Evolutionary conservation across 2,888 invertebrate genomes (phyloP).

Genomic region (Troides helena): DNA sequence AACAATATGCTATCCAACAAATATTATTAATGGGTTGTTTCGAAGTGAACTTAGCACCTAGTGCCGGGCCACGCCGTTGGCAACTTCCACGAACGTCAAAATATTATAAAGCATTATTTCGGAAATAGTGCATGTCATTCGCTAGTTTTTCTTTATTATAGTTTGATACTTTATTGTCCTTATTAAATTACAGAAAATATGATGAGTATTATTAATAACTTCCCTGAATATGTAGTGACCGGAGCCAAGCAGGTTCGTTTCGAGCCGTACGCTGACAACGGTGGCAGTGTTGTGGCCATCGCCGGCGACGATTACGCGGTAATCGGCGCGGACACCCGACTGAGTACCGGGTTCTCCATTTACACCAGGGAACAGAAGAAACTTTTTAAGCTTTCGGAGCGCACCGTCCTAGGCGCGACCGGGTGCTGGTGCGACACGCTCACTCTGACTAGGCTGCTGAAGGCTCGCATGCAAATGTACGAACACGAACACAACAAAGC

Average conservation of each 20-base stretch:
- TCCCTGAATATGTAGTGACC: slow-evolving; percentile 74
- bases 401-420: slow-evolving; percentile 94
- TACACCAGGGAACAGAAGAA: slow-evolving; percentile 94
- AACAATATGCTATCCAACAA: background rate
- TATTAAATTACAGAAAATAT: slow-evolving; percentile 40
- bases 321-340: slow-evolving; percentile 96
- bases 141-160: slow-evolving; percentile 29
- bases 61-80: background rate
- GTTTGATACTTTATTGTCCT: slow-evolving; percentile 9
- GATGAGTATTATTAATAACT: slow-evolving; percentile 60
- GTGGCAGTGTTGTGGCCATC: slow-evolving; percentile 96
- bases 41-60: background rate
- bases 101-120: slow-evolving; percentile 26
- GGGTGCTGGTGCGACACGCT: slow-evolving; percentile 99
- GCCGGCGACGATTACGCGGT: slow-evolving; percentile 97
- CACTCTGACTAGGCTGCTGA: slow-evolving; percentile 90
- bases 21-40: background rate
- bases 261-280: slow-evolving; percentile 77
- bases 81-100: slow-evolving; percentile 25
- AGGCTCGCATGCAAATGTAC: slow-evolving; percentile 96
- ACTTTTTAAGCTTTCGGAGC: slow-evolving; percentile 88
- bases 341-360: slow-evolving; percentile 94
- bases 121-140: slow-evolving; percentile 60
- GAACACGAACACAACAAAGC: slow-evolving; percentile 95
- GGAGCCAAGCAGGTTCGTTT: slow-evolving; percentile 76